Conservation (phyloP, 2,797 vertebrate species). For the Ctenochaetus hawaiiensis region DNA sequence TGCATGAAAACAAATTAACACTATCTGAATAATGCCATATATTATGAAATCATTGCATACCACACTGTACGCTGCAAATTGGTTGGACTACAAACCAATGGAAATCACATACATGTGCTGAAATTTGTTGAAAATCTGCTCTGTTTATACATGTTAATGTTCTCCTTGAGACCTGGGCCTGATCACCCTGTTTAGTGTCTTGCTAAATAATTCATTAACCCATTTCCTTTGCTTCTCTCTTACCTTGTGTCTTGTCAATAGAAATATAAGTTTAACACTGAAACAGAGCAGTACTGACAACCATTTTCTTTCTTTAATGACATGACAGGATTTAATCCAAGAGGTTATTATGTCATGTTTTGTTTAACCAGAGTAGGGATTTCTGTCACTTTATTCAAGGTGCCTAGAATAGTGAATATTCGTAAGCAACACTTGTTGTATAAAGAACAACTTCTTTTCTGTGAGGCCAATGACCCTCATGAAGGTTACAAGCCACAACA, state of each 20-base stretch:
- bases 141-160: slow-evolving; percentile 9
- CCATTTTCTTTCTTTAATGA: not conserved
- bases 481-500: not conserved
- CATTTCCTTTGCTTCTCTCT: slow-evolving; percentile 30
- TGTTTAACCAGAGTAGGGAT: too few species aligned
- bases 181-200: slow-evolving; percentile 62
- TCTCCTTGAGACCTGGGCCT: slow-evolving; percentile 3
- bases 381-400: too few species aligned
- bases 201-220: slow-evolving; percentile 66
- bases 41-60: slow-evolving; percentile 85
- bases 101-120: not conserved
- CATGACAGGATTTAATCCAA: not conserved
- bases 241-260: slow-evolving; percentile 9
- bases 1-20: slow-evolving; percentile 48
- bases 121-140: not conserved
- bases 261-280: not conserved
- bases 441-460: not conserved
- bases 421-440: not conserved
- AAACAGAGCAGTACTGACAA: not conserved
- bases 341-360: too few species aligned
- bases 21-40: slow-evolving; percentile 83
- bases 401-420: too few species aligned
- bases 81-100: not conserved
- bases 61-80: slow-evolving; percentile 63
- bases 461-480: not conserved